Evolutionary conservation across 92 coral and sea anemone species (phyloP), one percentile per base, ranked within the genome.

Genomic region (Palythoa grandiflora): DNA sequence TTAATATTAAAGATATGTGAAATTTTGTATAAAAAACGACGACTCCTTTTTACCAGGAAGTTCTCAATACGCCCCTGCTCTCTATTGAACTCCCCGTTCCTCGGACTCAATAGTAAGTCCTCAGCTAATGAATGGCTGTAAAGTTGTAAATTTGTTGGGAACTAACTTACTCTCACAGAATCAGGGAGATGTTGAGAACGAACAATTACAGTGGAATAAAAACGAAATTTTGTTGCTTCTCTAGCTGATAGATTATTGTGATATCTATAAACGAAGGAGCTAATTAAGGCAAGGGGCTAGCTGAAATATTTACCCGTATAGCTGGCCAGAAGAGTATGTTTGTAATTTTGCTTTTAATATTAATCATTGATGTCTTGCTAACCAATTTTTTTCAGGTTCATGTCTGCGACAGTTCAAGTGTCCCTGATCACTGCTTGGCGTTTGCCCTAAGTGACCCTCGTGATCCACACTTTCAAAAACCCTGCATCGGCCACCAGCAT

Each of bases 371-470:
- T 50, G 60, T 21, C 63, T 14, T 70, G 61, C 39, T 47, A 38
- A 77, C 21, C 66, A 76, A 54, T 51, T 17, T 47, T 14, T 79
- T 60, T 36, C 52, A 79, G 55, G 72, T 79, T 0, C 84, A 79
- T 40, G 70, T 79, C 47, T 55, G 37, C 65, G 84, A 79, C 19
- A 79, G 72, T 63, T 79, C 84, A n/a, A 79, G 73, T 63, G 71
- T 79, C 19, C 71, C 52, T 39, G 84, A 79, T 40, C 84, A 79
- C 51, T 79, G 84, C 72, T 57, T 44, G 37, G 84, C 73, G 7
- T 79, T 55, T 78, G 84, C 84, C 50, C 84, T 79, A 19, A 79
- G 73, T 44, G 72, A 79, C 15, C 84, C 72, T 40, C 50, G 52
- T 79, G 84, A 79, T 57, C 84, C 84, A 11, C 51, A 60, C 39